Percentiles rank a stretch among this genome's conserved stretches.
These are phyloP conservation scores for Nebria ingens DNA, from an alignment of 1,140 invertebrate genomes.

Conservation along the genomic window DNA sequence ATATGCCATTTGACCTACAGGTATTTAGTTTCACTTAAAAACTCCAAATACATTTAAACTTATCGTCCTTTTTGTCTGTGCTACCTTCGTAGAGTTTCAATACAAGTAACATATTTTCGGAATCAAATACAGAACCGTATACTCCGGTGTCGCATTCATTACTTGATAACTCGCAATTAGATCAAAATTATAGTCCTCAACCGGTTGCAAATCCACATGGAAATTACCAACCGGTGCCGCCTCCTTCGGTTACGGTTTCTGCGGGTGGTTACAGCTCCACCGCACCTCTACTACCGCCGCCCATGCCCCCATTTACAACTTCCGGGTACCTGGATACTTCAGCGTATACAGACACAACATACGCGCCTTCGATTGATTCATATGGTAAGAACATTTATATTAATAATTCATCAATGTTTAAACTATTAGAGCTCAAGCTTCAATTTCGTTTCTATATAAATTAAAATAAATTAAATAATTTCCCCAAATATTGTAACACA, in stretches of 20 bases:
- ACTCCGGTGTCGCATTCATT: background rate
- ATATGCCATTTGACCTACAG: slow-evolving; percentile 33
- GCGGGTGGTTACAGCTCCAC: background rate
- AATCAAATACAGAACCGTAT: background rate
- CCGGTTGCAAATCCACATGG: too few relatives aligned
- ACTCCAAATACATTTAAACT: background rate
- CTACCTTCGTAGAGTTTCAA: slow-evolving; percentile 1
- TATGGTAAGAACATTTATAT: slow-evolving; percentile 14
- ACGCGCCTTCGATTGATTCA: slow-evolving; percentile 5
- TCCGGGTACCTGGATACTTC: slow-evolving; percentile 17
- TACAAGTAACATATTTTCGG: background rate
- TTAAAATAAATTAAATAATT: slow-evolving; percentile 1
- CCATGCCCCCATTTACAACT: slow-evolving; percentile 43
- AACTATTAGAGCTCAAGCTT: too few relatives aligned
- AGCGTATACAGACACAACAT: slow-evolving; percentile 8
- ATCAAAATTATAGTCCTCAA: background rate
- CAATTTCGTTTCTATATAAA: too few relatives aligned
- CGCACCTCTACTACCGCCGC: slow-evolving; percentile 41
- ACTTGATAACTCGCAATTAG: background rate
- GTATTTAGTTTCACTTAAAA: slow-evolving; percentile 19
- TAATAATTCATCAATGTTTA: too few relatives aligned
- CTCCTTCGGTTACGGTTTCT: background rate
- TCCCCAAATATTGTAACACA: background rate
- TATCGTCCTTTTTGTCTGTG: background rate
- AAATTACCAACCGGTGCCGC: too few relatives aligned